Evolutionary conservation across 2,113 vertebrate species (phyloP).

Genomic region (Siniperca chuatsi): DNA sequence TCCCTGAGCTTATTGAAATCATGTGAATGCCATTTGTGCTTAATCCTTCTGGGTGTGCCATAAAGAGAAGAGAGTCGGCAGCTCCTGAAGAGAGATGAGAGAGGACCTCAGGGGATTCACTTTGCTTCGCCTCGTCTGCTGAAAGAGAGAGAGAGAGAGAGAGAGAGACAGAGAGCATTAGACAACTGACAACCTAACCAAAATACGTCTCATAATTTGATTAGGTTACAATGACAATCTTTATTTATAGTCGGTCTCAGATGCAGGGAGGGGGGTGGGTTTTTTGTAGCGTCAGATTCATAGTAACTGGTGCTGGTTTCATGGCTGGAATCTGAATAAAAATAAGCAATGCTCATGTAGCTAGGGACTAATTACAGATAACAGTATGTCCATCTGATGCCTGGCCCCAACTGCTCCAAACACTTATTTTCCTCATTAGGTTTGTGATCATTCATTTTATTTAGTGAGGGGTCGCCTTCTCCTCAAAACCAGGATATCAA

Average conservation of each 20-base stretch:
- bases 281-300: conserved; percentile 68
- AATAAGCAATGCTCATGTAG: conserved; percentile 68
- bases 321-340: conserved; percentile 68
- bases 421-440: conserved; percentile 72
- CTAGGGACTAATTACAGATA: conserved; percentile 79
- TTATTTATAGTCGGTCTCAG: conserved; percentile 84
- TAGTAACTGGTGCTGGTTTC: conserved; percentile 72
- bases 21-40: conserved; percentile 85
- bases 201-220: conserved; percentile 85
- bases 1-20: conserved; percentile 83
- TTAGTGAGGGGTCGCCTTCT: conserved; percentile 65
- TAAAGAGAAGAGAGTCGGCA: conserved; percentile 82
- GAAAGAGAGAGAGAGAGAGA: conserved; percentile 66
- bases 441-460: conserved; percentile 74
- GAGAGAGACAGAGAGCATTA: conserved; percentile 65
- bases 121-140: conserved; percentile 74
- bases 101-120: conserved; percentile 85
- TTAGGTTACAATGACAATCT: conserved; percentile 86
- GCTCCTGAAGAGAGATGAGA: conserved; percentile 84
- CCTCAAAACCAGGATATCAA: conserved; percentile 61
- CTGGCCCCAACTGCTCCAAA: conserved; percentile 54
- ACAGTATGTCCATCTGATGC: conserved; percentile 73
- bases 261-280: conserved; percentile 63
- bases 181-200: conserved; percentile 82
- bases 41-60: conserved; percentile 82